Evolutionary conservation across 2,888 invertebrate genomes (phyloP), one percentile per base, ranked within the genome.

Genomic region (Hymenopus coronatus): DNA sequence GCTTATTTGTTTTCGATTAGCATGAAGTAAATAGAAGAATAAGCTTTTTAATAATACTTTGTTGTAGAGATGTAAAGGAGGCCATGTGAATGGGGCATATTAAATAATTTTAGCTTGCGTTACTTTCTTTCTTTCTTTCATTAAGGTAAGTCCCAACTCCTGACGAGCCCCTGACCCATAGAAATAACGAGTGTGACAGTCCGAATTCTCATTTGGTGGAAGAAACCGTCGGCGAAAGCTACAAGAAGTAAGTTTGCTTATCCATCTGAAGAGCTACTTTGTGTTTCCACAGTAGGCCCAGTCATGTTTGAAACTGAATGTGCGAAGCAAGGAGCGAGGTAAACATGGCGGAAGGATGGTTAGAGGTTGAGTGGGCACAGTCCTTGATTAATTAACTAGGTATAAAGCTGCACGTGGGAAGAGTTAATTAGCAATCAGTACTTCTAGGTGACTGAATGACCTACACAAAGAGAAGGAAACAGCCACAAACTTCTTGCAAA

Each of bases 361-460:
- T 70, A 70, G 84, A 30, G 30, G 84, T 84, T 30, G 84, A 84
- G 30, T 30, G 25, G 25, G 84, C 30, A 25, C 46, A 85, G n/a
- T 27, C 25, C 85, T 46, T 85, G 85, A 85, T 85, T 85, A 85
- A 85, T 85, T 85, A 85, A 85, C 85, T 28, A 85, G 28, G 85
- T 85, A 46, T 46, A 85, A 85, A 46, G 85, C 85, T 84, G 15
- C 46, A 85, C 27, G 84, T 20, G 54, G 54, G 15, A 70, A 70
- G 54, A 25, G 85, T n/a, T 85, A 85, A 85, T 85, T 85, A 85
- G 85, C 85, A 85, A 46, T 85, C 85, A 85, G 85, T 84, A 84
- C 84, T 25, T 70, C 46, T 46, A 85, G 85, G 46, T 85, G 85
- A 85, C 85, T 46, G 54, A 70, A 70, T 70, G 85, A 40, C 85